phyloP scores from a whole-genome alignment of 2,888 invertebrate species.

The Lepas anatifera region DNA sequence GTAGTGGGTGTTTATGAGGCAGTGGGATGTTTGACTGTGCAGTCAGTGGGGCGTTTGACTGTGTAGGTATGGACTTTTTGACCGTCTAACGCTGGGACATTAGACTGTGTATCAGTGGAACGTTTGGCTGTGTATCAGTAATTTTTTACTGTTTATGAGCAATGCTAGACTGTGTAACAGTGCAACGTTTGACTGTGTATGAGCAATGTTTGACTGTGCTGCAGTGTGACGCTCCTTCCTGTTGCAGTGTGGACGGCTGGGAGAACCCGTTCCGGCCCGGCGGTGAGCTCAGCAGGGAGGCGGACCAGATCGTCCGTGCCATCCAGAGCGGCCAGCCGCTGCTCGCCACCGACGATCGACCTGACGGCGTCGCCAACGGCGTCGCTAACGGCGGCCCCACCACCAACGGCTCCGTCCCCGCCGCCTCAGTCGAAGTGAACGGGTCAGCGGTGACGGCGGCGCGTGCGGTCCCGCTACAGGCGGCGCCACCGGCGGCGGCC shows the following conservation, averaged over 20 bases:
- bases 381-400: constrained; percentile 19
- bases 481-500: constrained; percentile 27
- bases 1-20: too few species aligned
- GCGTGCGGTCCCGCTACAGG: constrained; percentile 15
- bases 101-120: too few species aligned
- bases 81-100: too few species aligned
- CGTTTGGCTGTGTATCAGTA: too few species aligned
- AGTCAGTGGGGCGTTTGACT: too few species aligned
- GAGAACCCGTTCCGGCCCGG: constrained; percentile 96
- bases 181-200: background rate
- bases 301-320: constrained; percentile 89
- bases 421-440: too few species aligned
- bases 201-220: too few species aligned
- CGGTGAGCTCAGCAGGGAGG: constrained; percentile 85
- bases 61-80: too few species aligned
- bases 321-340: constrained; percentile 84
- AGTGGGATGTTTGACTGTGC: too few species aligned
- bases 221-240: constrained; percentile 29
- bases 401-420: background rate
- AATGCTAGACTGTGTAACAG: too few species aligned
- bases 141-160: too few species aligned
- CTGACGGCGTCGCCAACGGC: constrained; percentile 18
- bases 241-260: constrained; percentile 79
- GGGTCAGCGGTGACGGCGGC: background rate
- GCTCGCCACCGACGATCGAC: constrained; percentile 41